Evolutionary conservation across 2,888 invertebrate species (phyloP).

Genomic region (Gisinianus flammeolus): DNA sequence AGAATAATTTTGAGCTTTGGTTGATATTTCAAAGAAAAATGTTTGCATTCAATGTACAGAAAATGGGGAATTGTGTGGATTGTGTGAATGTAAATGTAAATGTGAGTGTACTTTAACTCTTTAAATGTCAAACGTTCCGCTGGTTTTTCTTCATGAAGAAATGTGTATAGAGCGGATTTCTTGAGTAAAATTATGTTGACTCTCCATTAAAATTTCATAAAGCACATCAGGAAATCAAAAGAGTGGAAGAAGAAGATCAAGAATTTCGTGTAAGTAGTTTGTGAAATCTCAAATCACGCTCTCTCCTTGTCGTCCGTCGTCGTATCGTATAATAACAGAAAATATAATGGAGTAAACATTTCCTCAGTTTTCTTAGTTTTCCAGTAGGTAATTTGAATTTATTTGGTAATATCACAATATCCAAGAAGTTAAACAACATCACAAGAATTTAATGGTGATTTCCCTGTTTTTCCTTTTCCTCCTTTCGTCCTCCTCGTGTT

Average conservation of each 20-base stretch:
- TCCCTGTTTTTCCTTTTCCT: background rate
- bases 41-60: background rate
- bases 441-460: background rate
- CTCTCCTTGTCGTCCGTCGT: no score
- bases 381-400: no score
- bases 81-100: background rate
- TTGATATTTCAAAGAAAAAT: no score
- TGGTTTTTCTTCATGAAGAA: background rate
- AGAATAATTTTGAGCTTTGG: no score
- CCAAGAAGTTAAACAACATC: no score
- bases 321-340: no score
- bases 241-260: background rate
- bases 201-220: conserved; percentile 9
- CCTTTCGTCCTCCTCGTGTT: background rate
- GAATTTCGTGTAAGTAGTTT: background rate
- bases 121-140: background rate
- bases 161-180: background rate
- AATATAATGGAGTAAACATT: no score
- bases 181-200: conserved; percentile 1
- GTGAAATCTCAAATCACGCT: no score
- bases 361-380: no score
- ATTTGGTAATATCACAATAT: no score
- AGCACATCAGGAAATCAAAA: no score
- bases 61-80: background rate
- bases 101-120: background rate